Percentiles rank a stretch among this genome's conserved stretches.
phyloP scores from a whole-genome alignment of 2,113 vertebrate species.

The Macheiramphus alcinus region DNA sequence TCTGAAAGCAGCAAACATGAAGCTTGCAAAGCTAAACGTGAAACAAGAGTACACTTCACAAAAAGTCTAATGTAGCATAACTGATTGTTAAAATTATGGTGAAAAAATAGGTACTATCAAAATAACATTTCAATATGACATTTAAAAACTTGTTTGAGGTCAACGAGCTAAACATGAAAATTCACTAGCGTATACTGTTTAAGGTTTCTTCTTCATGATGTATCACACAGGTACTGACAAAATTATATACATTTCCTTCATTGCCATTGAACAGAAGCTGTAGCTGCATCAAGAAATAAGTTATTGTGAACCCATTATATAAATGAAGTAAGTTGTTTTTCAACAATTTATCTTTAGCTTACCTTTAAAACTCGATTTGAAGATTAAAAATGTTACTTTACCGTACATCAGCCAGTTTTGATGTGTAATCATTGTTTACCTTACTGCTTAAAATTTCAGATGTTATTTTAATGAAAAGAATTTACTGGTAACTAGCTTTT shows the following conservation, averaged over 20 bases:
- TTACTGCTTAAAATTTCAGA: conserved; percentile 88
- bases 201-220: not conserved
- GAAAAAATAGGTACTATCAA: not conserved
- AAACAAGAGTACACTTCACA: not conserved
- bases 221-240: not conserved
- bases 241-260: not conserved
- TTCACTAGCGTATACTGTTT: not conserved
- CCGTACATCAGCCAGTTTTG: conserved; percentile 80
- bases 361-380: conserved; percentile 53
- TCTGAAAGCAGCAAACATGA: not conserved
- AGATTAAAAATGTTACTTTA: conserved; percentile 70
- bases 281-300: not conserved
- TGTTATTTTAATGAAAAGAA: conserved; percentile 94
- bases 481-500: conserved; percentile 94
- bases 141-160: not conserved
- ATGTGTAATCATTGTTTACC: conserved; percentile 90
- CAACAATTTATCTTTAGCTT: not conserved
- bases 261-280: not conserved
- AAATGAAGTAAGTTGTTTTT: conserved; percentile 41
- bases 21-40: not conserved
- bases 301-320: not conserved
- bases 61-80: not conserved
- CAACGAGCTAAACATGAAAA: not conserved
- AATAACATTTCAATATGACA: not conserved
- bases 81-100: not conserved